Base-by-base conservation (phyloP, 1,140 invertebrate genomes). In the Dolichoris vasculosae region DNA sequence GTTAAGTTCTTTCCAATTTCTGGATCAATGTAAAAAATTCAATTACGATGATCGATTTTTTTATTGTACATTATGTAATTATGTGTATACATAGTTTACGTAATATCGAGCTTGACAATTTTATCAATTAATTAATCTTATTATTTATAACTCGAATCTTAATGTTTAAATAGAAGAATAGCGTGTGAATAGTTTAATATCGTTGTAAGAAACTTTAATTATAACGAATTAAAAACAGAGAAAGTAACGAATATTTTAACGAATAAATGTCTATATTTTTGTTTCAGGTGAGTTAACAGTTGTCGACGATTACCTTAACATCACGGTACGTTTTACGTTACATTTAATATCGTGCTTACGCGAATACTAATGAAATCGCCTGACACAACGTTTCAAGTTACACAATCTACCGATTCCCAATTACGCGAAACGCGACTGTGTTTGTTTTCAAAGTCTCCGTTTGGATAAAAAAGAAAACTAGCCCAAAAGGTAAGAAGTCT, bases 201-300 rank as follows among this genome's bases (percentile, higher is more conserved):
- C 35, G 17, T 30, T 35, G 11, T 67, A 67, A 35, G 3, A 67
- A 67, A 30, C 3, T 30, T 3, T 67, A 8, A 67, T 35, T 35
- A 2, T 40, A 40, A 7, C 4, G 40, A 40, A 69, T 69, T 69
- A 40, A 40, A 40, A 40, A 1, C 35, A 71, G n/a, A 15, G 69
- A 46, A 76, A 76, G 11, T 51, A 51, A 32, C 17, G 46, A 32
- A 51, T 51, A 51, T 4, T 76, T 35, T 1, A 76, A 1, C 40
- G 67, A 46, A 32, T 67, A 67, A 67, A 64, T 63, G n/a, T 32
- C 15, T 26, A 48, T 76, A 40, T 64, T 64, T 64, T 64, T 64
- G 55, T 80, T 80, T 40, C 78, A 64, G 55, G 55, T 64, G 51
- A 78, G 76, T n/a, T 0, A 78, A 30, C 46, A 55, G 15, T 43